Percentiles rank a stretch among this genome's conserved stretches.
These are phyloP conservation scores for Diadophis punctatus DNA, from an alignment of 2,113 vertebrate species.

Conservation along the genomic window DNA sequence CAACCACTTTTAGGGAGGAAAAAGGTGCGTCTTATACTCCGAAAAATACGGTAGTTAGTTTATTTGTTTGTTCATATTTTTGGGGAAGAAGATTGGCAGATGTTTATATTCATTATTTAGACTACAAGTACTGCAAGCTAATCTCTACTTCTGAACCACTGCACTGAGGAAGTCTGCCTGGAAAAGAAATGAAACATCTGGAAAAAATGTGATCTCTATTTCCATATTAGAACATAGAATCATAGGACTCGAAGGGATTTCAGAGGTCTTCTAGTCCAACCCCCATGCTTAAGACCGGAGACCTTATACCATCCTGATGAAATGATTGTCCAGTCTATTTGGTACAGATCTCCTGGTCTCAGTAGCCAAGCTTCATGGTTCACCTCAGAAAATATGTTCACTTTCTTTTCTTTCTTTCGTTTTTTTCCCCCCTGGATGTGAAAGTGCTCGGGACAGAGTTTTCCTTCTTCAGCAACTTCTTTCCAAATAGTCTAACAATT, in stretches of 20 bases:
- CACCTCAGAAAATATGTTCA: background rate
- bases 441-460: background rate
- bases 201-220: background rate
- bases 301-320: too few species aligned
- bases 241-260: too few species aligned
- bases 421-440: background rate
- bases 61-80: background rate
- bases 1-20: too few species aligned
- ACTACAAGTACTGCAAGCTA: background rate
- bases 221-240: background rate
- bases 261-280: too few species aligned
- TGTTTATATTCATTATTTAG: background rate
- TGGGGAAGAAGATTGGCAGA: background rate
- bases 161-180: background rate
- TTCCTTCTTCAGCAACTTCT: background rate
- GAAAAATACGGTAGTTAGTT: background rate
- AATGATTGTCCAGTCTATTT: too few species aligned
- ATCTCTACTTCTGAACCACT: background rate
- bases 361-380: background rate
- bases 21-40: too few species aligned
- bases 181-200: background rate
- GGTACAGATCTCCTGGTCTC: background rate
- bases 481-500: background rate
- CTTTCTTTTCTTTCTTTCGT: too few species aligned
- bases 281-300: too few species aligned